phyloP scores from a whole-genome alignment of 2,113 vertebrate genomes.

The Lophius piscatorius region DNA sequence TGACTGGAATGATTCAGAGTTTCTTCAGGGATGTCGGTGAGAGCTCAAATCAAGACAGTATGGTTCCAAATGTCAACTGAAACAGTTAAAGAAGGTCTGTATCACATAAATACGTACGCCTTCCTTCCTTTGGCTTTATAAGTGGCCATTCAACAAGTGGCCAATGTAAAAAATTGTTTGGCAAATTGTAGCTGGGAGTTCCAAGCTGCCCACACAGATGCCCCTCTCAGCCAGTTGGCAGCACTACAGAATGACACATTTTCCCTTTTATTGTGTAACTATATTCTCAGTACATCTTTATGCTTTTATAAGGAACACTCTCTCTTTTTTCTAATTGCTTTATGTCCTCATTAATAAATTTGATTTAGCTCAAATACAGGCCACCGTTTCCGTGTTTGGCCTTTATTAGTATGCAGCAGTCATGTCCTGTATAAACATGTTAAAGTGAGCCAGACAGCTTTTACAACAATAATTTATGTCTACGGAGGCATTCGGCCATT shows the following conservation, averaged over 20 bases:
- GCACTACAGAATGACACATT: conserved; percentile 67
- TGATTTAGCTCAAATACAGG: conserved; percentile 6
- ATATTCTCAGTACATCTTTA: conserved; percentile 43
- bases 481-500: neutral
- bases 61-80: conserved; percentile 26
- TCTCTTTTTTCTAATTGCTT: neutral
- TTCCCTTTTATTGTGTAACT: conserved; percentile 65
- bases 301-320: conserved; percentile 25
- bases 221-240: conserved; percentile 73
- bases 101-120: conserved; percentile 48
- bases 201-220: conserved; percentile 75
- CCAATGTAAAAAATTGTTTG: conserved; percentile 71
- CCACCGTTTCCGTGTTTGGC: conserved; percentile 6
- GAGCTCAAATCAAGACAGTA: conserved; percentile 14
- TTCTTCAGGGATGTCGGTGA: conserved; percentile 25
- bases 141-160: conserved; percentile 58
- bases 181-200: conserved; percentile 71
- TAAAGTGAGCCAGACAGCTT: conserved; percentile 4
- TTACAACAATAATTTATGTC: neutral
- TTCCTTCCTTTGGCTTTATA: conserved; percentile 24
- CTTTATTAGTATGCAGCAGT: neutral
- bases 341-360: conserved; percentile 12
- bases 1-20: conserved; percentile 22
- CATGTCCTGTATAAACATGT: conserved; percentile 22
- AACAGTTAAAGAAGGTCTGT: conserved; percentile 6